Evolutionary conservation across 2,113 vertebrate genomes (phyloP), one percentile per base, ranked within the genome.

Genomic region (Scartelaos histophorus): DNA sequence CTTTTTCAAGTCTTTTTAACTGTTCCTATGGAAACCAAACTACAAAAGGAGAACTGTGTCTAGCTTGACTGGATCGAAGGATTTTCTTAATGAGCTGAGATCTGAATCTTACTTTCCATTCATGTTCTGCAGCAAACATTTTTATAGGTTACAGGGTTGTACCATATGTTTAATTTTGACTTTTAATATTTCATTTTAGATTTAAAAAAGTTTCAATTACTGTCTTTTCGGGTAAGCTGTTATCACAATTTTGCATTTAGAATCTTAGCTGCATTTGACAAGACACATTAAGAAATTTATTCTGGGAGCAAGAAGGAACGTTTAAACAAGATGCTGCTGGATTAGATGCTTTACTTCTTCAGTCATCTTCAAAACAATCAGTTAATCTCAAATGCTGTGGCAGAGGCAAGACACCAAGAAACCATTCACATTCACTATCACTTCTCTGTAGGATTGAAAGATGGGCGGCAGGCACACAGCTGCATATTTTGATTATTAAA

Each of bases 401-500:
- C 35, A 46, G 71, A 35, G 66, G 22, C 17, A 43, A 12, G 10
- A n/a, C n/a, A 75, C 2, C 58, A 47, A 58, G 38, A 46, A 84
- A 70, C 69, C 56, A 43, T 65, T 67, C 71, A 47, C 74, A 82
- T 73, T 75, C 66, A 78, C 79, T 83, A 67, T 29, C 81, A 81
- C 70, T 80, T 80, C 69, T 72, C 81, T 70, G 66, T 72, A 74
- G 79, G 62, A 70, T 15, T 25, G 56, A 51, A 75, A 83, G 64
- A 78, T 80, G 82, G 82, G 85, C 57, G 66, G 80, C 78, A 81
- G 82, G 80, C 87, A 90, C 86, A 87, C 70, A 76, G 79, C 87
- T 89, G 84, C 89, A 81, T 92, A 92, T 93, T 93, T 93, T 93
- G 87, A 88, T 90, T n/a, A 54, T 54, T 87, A 89, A 92, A 85